phyloP scores from a whole-genome alignment of 2,888 invertebrate species.

The Ennomos quercinarius region DNA sequence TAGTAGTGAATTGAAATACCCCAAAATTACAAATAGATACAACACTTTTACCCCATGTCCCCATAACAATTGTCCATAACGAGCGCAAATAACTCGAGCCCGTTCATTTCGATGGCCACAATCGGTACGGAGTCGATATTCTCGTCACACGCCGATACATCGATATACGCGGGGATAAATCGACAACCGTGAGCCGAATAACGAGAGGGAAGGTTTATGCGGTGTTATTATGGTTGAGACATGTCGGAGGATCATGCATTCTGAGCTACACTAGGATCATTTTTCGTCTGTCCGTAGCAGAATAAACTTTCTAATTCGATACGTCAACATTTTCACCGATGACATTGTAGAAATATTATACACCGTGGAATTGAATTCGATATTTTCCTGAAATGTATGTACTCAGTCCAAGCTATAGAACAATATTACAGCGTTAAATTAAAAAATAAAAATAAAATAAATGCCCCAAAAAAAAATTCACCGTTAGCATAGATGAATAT shows the following conservation, averaged over 20 bases:
- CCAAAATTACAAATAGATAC: background rate
- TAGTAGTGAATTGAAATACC: background rate
- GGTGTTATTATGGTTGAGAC: background rate
- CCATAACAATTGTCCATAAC: conserved; percentile 28
- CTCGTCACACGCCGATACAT: conserved; percentile 48
- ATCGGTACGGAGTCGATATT: conserved; percentile 38
- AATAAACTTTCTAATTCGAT: too few relatives aligned
- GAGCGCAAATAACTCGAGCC: conserved; percentile 27
- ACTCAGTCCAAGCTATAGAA: too few relatives aligned
- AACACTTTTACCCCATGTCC: conserved; percentile 13
- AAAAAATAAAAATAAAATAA: too few relatives aligned
- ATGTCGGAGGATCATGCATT: background rate
- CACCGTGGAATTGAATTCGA: too few relatives aligned
- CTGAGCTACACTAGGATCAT: too few relatives aligned
- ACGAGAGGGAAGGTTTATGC: conserved; percentile 14
- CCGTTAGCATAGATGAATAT: too few relatives aligned
- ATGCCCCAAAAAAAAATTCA: too few relatives aligned
- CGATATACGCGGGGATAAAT: conserved; percentile 58
- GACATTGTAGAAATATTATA: too few relatives aligned
- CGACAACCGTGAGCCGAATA: conserved; percentile 55
- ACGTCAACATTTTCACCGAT: too few relatives aligned
- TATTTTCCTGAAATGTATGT: too few relatives aligned
- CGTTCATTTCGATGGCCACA: conserved; percentile 33
- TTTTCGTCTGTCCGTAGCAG: too few relatives aligned
- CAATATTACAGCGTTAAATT: too few relatives aligned